Evolutionary conservation across 2,888 invertebrate species (phyloP).

Genomic region (Cantharis rufa): DNA sequence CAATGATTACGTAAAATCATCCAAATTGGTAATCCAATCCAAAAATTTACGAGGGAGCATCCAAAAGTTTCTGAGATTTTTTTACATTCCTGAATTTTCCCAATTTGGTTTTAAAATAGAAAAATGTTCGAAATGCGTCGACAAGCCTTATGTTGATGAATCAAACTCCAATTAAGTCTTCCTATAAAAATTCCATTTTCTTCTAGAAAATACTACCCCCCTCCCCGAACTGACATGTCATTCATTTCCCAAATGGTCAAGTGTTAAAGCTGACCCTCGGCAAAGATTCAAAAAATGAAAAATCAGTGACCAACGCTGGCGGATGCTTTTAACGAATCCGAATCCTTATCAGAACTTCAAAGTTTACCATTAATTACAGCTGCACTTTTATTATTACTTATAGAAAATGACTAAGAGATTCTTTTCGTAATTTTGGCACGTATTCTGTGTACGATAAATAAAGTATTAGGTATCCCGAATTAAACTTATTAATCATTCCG

Average conservation of each 20-base stretch:
- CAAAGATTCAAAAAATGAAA: background rate
- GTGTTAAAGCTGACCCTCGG: background rate
- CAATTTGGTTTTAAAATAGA: background rate
- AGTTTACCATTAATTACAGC: background rate
- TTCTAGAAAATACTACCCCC: background rate
- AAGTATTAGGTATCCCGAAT: background rate
- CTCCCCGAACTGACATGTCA: background rate
- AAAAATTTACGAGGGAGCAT: background rate
- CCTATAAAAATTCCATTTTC: background rate
- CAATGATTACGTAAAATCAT: background rate
- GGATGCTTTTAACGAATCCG: no score
- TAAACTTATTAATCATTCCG: background rate
- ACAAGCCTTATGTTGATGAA: no score
- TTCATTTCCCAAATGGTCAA: background rate
- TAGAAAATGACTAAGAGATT: background rate
- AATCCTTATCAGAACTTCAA: background rate
- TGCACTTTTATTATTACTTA: background rate
- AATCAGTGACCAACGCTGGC: no score
- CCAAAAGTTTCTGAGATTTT: background rate
- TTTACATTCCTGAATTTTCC: background rate
- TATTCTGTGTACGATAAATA: background rate
- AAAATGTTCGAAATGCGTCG: background rate
- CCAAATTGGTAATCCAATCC: background rate
- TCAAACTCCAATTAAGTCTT: background rate
- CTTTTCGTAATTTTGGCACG: background rate